Evolutionary conservation across 1,140 invertebrate species (phyloP).

Genomic region (Philopotamus ludificatus): DNA sequence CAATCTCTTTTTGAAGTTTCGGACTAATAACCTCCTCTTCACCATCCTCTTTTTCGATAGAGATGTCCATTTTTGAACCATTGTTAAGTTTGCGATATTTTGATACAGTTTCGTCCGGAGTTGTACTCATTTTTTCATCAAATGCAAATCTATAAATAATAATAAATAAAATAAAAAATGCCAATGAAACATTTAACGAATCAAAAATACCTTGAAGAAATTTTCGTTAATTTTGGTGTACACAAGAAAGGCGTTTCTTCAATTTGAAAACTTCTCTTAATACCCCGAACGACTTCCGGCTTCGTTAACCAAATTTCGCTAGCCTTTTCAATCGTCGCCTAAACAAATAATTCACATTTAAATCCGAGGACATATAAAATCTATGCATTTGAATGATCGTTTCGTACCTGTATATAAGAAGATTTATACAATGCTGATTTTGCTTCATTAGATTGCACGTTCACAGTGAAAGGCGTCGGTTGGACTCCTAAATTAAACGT

Average conservation of each 20-base stretch:
- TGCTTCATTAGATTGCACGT: conserved; percentile 47
- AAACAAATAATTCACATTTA: conserved; percentile 9
- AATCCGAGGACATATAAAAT: background rate
- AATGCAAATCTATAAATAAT: conserved; percentile 10
- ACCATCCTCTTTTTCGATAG: background rate
- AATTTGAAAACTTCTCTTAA: conserved; percentile 49
- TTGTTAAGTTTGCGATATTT: conserved; percentile 44
- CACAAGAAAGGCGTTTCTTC: conserved; percentile 55
- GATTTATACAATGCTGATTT: conserved; percentile 53
- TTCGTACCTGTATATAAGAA: conserved; percentile 51
- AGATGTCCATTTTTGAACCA: background rate
- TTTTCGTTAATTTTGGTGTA: conserved; percentile 48
- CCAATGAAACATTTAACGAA: background rate
- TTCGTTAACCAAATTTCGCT: conserved; percentile 53
- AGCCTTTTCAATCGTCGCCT: conserved; percentile 54
- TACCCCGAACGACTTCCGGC: conserved; percentile 46
- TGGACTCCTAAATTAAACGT: conserved; percentile 46
- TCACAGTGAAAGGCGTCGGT: conserved; percentile 53
- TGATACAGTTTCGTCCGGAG: conserved; percentile 42
- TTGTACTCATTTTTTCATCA: conserved; percentile 39
- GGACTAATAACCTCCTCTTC: conserved; percentile 31
- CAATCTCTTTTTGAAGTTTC: conserved; percentile 45
- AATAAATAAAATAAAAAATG: background rate
- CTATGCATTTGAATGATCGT: background rate
- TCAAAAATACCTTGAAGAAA: conserved; percentile 18